Conservation (phyloP, 1,140 invertebrate genomes). For the Drosophila ananassae region DNA sequence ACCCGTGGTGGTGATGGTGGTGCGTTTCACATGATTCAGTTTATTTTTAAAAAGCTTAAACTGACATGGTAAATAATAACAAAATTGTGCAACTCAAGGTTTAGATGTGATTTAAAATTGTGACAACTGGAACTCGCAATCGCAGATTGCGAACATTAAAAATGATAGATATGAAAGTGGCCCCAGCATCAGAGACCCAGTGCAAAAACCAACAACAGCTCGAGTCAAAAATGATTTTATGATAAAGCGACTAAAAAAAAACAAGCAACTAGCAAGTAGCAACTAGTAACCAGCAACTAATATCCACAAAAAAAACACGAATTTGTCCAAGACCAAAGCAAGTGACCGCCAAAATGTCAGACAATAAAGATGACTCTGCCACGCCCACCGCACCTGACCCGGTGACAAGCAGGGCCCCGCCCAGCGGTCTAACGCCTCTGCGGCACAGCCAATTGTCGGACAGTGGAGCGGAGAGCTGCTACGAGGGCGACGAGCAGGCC, state of each 20-base stretch:
- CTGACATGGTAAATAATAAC: conserved; percentile 45
- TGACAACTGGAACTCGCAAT: conserved; percentile 51
- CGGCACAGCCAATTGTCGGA: conserved; percentile 74
- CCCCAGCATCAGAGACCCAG: conserved; percentile 43
- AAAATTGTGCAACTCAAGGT: conserved; percentile 65
- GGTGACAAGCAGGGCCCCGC: conserved; percentile 37
- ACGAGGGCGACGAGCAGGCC: conserved; percentile 70
- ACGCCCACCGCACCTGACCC: conserved; percentile 57
- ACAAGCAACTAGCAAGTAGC: conserved; percentile 27
- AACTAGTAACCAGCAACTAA: conserved; percentile 21
- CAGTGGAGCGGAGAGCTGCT: conserved; percentile 75
- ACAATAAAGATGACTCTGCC: conserved; percentile 23
- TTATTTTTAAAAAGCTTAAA: conserved; percentile 58
- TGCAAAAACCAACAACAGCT: conserved; percentile 43
- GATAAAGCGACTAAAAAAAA: conserved; percentile 39
- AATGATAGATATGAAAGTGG: conserved; percentile 69
- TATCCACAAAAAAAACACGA: conserved; percentile 15
- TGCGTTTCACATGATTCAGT: conserved; percentile 59
- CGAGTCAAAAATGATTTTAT: conserved; percentile 62
- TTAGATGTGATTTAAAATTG: conserved; percentile 76
- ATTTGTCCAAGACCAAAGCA: conserved; percentile 15
- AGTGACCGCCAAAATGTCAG: conserved; percentile 40
- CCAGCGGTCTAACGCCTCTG: conserved; percentile 42
- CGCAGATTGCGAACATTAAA: conserved; percentile 62
- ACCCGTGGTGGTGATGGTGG: conserved; percentile 28